A percentile compares a stretch with the other conserved stretches of the same genome.
Conservation (phyloP, 2,113 vertebrate genomes). For the Leiothrix lutea region DNA sequence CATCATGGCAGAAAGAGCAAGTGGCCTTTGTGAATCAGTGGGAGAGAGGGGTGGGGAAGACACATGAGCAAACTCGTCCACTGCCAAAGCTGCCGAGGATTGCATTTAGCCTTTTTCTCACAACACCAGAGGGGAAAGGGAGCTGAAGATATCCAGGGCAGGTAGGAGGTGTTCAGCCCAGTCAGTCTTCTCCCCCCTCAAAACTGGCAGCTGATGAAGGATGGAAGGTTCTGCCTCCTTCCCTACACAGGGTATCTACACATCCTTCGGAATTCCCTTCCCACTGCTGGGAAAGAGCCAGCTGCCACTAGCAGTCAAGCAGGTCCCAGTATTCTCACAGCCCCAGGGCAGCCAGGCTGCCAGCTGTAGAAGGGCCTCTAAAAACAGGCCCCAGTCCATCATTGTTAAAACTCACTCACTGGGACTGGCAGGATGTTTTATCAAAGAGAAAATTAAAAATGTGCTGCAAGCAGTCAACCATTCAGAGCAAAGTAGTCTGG, state of each 20-base stretch:
- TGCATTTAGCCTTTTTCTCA: not conserved
- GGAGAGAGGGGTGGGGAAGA: not conserved
- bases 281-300: not conserved
- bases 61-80: not conserved
- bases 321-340: not conserved
- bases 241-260: not conserved
- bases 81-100: not conserved
- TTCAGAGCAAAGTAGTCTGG: not conserved
- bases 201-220: not conserved
- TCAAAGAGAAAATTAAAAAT: not conserved
- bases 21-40: not conserved
- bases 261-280: not conserved
- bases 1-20: not conserved
- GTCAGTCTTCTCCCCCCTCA: not conserved
- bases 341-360: not conserved
- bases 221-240: not conserved
- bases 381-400: not conserved
- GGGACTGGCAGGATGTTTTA: not conserved
- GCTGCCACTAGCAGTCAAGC: not conserved
- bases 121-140: not conserved
- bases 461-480: not conserved
- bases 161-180: not conserved
- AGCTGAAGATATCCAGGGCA: not conserved
- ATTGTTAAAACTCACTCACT: not conserved
- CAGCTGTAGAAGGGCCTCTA: not conserved